Conservation (phyloP, 1,140 invertebrate species). For the Camponotus floridanus region DNA sequence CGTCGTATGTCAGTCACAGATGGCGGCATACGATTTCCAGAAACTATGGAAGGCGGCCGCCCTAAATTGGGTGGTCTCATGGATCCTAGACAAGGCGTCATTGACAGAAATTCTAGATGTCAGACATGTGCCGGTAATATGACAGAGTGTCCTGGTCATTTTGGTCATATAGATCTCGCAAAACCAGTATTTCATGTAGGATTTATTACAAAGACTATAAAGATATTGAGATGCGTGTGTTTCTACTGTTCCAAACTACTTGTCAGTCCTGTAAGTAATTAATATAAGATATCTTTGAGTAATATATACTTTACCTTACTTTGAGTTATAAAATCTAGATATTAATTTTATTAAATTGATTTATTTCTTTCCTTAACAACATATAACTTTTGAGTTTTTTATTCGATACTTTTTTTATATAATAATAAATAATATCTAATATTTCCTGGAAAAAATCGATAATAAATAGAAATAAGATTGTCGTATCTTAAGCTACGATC, state of each 20-base stretch:
- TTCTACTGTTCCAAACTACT: slow-evolving; percentile 99
- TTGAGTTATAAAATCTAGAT: not conserved
- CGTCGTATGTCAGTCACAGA: slow-evolving; percentile 99
- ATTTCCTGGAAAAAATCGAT: not conserved
- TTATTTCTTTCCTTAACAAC: not conserved
- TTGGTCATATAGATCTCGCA: slow-evolving; percentile 99
- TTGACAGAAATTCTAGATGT: slow-evolving; percentile 97
- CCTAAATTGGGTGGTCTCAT: slow-evolving; percentile 99
- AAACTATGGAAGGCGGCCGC: slow-evolving; percentile 99
- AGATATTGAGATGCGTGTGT: slow-evolving; percentile 98
- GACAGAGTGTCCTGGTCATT: slow-evolving; percentile 99
- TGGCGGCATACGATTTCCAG: slow-evolving; percentile 98
- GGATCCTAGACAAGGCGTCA: slow-evolving; percentile 99
- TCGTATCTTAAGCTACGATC: not conserved
- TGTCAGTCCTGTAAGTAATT: slow-evolving; percentile 94
- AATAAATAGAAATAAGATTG: not conserved
- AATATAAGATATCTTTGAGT: not conserved
- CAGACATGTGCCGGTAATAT: slow-evolving; percentile 99
- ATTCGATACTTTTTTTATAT: no score
- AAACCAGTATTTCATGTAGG: slow-evolving; percentile 99
- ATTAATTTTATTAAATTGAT: slow-evolving; percentile 34
- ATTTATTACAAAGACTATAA: slow-evolving; percentile 98
- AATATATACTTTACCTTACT: not conserved
- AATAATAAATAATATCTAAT: no score
- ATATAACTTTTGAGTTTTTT: not conserved